phyloP scores from a whole-genome alignment of 1,140 invertebrate genomes.

The Drosophila albomicans region DNA sequence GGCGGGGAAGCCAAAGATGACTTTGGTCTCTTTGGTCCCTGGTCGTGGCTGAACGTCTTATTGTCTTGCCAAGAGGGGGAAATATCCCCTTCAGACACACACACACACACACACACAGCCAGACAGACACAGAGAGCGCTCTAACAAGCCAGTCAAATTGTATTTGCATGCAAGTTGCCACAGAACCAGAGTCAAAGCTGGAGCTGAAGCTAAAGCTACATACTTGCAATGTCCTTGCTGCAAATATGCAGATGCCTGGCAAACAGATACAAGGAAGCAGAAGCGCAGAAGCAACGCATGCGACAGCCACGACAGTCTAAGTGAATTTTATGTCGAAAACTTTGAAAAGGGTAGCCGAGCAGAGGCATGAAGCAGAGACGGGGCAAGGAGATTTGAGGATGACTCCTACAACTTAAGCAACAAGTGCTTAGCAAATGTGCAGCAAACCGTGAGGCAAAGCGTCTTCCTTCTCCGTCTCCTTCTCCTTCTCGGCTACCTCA shows the following conservation, averaged over 20 bases:
- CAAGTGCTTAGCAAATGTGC: conserved; percentile 70
- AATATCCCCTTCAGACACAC: conserved; percentile 38
- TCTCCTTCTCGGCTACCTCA: background rate
- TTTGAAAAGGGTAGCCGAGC: conserved; percentile 73
- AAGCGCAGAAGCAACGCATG: conserved; percentile 64
- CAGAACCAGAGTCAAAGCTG: background rate
- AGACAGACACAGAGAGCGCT: conserved; percentile 13
- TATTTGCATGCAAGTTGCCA: conserved; percentile 78
- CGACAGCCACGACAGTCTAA: conserved; percentile 82
- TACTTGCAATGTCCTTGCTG: conserved; percentile 73
- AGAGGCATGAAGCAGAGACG: background rate
- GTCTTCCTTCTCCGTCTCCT: conserved; percentile 2
- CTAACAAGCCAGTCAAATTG: conserved; percentile 79
- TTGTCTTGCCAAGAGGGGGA: conserved; percentile 57
- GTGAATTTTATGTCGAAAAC: conserved; percentile 81
- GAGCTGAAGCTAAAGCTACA: conserved; percentile 30
- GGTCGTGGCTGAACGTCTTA: conserved; percentile 59
- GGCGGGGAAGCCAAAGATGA: conserved; percentile 8
- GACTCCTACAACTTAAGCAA: conserved; percentile 52
- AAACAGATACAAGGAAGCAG: conserved; percentile 55
- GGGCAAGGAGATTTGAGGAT: background rate
- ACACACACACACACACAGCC: background rate
- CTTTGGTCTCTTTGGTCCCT: conserved; percentile 27
- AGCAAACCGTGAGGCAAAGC: conserved; percentile 57
- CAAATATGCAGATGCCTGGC: conserved; percentile 78